phyloP scores from a whole-genome alignment of 1,140 invertebrate genomes.

The Conus ventricosus region DNA sequence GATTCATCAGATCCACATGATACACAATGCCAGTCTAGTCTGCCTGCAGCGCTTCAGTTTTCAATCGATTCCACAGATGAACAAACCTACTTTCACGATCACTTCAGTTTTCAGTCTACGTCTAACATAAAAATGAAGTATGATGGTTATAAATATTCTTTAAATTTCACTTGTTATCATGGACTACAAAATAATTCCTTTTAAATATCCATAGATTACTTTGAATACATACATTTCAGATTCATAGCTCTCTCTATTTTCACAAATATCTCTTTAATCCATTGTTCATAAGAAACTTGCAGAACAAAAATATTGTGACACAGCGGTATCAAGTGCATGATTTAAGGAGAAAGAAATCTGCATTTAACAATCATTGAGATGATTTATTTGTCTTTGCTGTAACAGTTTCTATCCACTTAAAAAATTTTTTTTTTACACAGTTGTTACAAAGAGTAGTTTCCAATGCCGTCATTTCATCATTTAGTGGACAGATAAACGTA shows the following conservation, averaged over 20 bases:
- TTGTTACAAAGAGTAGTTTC: too few relatives aligned
- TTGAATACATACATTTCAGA: neutral
- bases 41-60: neutral
- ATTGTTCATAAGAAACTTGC: neutral
- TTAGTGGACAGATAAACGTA: too few relatives aligned
- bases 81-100: neutral
- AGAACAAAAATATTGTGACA: neutral
- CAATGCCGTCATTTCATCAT: too few relatives aligned
- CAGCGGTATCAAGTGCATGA: neutral
- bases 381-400: too few relatives aligned
- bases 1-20: neutral
- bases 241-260: constrained; percentile 16
- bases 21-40: neutral
- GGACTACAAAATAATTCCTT: neutral
- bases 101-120: neutral
- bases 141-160: neutral
- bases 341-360: neutral
- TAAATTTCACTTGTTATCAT: neutral
- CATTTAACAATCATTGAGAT: neutral
- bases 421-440: too few relatives aligned
- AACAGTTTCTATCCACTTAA: too few relatives aligned
- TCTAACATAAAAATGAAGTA: neutral
- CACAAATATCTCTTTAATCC: neutral
- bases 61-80: too few relatives aligned
- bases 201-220: neutral